Percentiles rank a stretch among this genome's conserved stretches.
These are phyloP conservation scores for Calliscelio sp. DNA, from an alignment of 2,888 invertebrate genomes.

Conservation along the genomic window DNA sequence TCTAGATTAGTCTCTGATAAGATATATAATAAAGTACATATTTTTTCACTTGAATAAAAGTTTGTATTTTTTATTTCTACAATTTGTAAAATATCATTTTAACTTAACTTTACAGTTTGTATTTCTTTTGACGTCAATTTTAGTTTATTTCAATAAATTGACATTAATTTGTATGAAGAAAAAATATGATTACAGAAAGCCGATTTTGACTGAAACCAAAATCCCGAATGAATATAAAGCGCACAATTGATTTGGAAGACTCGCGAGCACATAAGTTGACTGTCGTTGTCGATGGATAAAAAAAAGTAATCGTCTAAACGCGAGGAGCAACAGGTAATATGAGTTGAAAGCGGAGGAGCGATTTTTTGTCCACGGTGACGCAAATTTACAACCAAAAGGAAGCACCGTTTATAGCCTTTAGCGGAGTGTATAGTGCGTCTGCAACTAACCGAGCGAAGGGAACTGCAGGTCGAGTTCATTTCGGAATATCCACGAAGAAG, in stretches of 20 bases:
- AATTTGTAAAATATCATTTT: too few relatives aligned
- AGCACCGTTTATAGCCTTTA: slow-evolving; percentile 70
- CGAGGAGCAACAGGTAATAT: slow-evolving; percentile 65
- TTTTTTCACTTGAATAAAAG: too few relatives aligned
- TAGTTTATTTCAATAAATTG: too few relatives aligned
- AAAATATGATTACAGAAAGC: too few relatives aligned
- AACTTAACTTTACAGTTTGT: too few relatives aligned
- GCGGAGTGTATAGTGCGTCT: slow-evolving; percentile 61
- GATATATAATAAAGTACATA: too few relatives aligned
- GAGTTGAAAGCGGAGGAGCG: slow-evolving; percentile 64
- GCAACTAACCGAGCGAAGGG: slow-evolving; percentile 64
- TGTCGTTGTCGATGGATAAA: slow-evolving; percentile 7
- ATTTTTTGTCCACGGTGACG: slow-evolving; percentile 68
- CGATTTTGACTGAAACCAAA: too few relatives aligned
- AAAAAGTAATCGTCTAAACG: slow-evolving; percentile 57
- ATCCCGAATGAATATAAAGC: not conserved
- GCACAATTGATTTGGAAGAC: not conserved
- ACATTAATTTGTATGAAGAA: too few relatives aligned
- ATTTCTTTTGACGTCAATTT: too few relatives aligned
- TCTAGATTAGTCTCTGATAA: too few relatives aligned
- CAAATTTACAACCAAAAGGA: slow-evolving; percentile 72
- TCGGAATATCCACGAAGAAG: slow-evolving; percentile 63
- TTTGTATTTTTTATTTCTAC: too few relatives aligned
- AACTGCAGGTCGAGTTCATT: slow-evolving; percentile 70
- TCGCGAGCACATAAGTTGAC: slow-evolving; percentile 7